A percentile compares a stretch with the other conserved stretches of the same genome.
Evolutionary conservation across 2,113 vertebrate genomes (phyloP).

Genomic region (Eonycteris spelaea): DNA sequence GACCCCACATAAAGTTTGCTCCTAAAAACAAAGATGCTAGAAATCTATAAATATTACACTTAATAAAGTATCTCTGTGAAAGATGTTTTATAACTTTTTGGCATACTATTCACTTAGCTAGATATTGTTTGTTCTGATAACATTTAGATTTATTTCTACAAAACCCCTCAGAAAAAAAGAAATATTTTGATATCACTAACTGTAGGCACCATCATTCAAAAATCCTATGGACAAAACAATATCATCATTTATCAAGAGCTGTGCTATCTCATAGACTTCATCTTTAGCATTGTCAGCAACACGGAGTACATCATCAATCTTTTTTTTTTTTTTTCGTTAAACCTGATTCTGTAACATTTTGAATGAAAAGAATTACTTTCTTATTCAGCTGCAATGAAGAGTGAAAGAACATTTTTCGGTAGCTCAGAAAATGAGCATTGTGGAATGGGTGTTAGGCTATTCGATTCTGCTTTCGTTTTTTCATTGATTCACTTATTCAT

Average conservation of each 20-base stretch:
- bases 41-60: slow-evolving; percentile 21
- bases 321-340: not conserved
- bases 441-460: not conserved
- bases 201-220: slow-evolving; percentile 34
- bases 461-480: not conserved
- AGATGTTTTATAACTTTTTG: not conserved
- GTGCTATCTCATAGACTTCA: slow-evolving; percentile 24
- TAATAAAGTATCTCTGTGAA: not conserved
- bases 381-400: not conserved
- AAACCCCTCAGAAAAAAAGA: slow-evolving; percentile 16
- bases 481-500: not conserved
- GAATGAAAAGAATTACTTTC: slow-evolving; percentile 17
- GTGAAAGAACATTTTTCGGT: not conserved
- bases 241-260: slow-evolving; percentile 50
- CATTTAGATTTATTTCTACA: slow-evolving; percentile 22
- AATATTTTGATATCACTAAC: slow-evolving; percentile 31
- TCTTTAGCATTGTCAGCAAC: slow-evolving; percentile 51
- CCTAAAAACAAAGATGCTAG: not conserved
- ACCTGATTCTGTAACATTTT: not conserved
- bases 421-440: not conserved
- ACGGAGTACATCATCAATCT: slow-evolving; percentile 41
- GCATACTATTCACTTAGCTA: not conserved
- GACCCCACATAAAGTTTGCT: not conserved
- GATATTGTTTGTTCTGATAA: not conserved
- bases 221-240: not conserved